phyloP scores from a whole-genome alignment of 2,888 invertebrate species.

The Anorthoa munda region DNA sequence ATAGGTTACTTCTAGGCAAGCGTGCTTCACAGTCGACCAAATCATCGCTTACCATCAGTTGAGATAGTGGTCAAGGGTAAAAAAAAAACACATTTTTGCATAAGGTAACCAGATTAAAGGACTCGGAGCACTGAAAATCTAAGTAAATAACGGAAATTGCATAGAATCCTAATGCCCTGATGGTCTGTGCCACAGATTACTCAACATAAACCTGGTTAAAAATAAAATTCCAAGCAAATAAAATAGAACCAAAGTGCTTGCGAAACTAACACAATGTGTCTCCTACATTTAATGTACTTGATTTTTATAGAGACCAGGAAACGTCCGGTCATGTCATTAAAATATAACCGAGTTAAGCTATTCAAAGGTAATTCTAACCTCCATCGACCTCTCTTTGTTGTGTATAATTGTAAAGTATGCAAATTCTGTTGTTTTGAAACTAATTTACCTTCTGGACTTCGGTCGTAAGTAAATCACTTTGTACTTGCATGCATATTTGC shows the following conservation, averaged over 20 bases:
- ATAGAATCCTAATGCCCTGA: neutral
- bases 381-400: conserved; percentile 73
- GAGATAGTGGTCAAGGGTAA: no score
- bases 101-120: no score
- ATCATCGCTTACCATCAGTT: no score
- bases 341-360: conserved; percentile 71
- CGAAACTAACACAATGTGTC: conserved; percentile 45
- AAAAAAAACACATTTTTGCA: neutral
- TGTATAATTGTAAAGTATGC: conserved; percentile 72
- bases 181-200: neutral
- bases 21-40: no score
- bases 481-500: conserved; percentile 29
- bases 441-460: conserved; percentile 72
- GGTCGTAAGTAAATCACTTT: conserved; percentile 52
- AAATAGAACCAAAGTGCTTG: conserved; percentile 23
- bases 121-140: neutral
- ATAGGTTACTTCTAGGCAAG: no score
- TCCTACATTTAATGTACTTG: conserved; percentile 28
- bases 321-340: conserved; percentile 65
- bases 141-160: neutral
- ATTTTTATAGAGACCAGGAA: conserved; percentile 65
- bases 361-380: conserved; percentile 84
- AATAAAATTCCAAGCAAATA: conserved; percentile 5
- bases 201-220: conserved; percentile 16
- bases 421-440: conserved; percentile 78